These are phyloP conservation scores for Hydractinia echinata DNA, from an alignment of 30 jellyfish, hydroid and myxozoan genomes.

Conservation along the genomic window DNA sequence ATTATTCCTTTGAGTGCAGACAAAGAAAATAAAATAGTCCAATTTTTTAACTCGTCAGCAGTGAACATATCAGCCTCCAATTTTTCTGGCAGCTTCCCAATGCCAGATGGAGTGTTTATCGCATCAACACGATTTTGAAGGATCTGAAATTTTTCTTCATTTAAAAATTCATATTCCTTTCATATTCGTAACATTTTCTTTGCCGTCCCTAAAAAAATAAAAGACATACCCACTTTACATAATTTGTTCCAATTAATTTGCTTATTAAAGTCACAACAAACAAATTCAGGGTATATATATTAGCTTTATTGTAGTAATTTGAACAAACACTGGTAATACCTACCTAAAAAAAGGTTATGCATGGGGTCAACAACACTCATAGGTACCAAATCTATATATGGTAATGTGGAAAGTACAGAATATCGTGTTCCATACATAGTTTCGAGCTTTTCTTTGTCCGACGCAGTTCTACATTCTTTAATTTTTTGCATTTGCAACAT, in stretches of 20 bases:
- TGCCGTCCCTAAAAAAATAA: background rate
- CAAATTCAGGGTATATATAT: too few species aligned
- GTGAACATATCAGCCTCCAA: too few species aligned
- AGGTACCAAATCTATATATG: background rate
- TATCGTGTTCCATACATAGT: background rate
- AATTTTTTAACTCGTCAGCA: too few species aligned
- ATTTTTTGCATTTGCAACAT: background rate
- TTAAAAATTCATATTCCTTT: background rate
- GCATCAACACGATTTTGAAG: constrained; percentile 9
- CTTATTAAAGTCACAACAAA: too few species aligned
- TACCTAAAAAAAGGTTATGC: constrained; percentile 1
- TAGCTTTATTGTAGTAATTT: too few species aligned
- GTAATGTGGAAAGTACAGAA: background rate
- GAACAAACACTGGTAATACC: background rate
- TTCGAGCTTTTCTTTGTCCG: background rate
- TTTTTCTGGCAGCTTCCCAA: too few species aligned
- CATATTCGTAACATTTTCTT: background rate
- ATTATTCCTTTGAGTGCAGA: too few species aligned
- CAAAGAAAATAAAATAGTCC: too few species aligned
- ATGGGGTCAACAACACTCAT: constrained; percentile 5
- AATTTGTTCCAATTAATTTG: too few species aligned
- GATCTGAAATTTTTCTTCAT: background rate
- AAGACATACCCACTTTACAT: background rate
- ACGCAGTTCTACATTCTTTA: background rate
- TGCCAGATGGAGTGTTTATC: too few species aligned